These are phyloP conservation scores for Mesocentrotus franciscanus DNA, from an alignment of 53 echinoderm and acorn worm genomes.

Conservation along the genomic window DNA sequence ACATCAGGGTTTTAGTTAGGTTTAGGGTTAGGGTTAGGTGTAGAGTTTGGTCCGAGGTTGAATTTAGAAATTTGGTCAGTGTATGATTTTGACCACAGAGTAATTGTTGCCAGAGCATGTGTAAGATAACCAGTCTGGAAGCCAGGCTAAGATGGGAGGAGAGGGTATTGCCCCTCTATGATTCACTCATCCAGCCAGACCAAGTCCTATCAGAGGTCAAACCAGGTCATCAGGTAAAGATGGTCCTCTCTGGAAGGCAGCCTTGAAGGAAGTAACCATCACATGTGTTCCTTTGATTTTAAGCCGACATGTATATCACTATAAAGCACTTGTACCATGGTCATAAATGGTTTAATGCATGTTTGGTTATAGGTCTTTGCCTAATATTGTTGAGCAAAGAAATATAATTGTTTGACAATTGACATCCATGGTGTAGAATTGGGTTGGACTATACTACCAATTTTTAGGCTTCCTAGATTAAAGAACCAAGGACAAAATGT, in stretches of 20 bases:
- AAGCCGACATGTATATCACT: constrained; percentile 1
- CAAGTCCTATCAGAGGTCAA: background rate
- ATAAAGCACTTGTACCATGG: background rate
- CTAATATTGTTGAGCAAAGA: background rate
- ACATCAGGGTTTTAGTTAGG: too few species aligned
- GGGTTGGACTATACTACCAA: background rate
- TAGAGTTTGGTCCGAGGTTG: background rate
- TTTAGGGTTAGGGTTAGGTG: too few species aligned
- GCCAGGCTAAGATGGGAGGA: constrained; percentile 6
- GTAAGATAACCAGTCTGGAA: background rate
- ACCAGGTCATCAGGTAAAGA: constrained; percentile 27
- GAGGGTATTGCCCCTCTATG: constrained; percentile 43
- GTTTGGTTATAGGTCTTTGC: background rate
- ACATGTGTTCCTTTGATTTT: constrained; percentile 5
- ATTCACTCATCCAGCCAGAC: constrained; percentile 18
- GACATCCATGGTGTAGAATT: background rate
- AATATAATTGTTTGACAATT: background rate
- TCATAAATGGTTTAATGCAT: constrained; percentile 1
- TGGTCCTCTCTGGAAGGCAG: background rate
- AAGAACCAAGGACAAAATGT: background rate
- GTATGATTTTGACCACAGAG: background rate
- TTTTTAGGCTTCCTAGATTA: background rate
- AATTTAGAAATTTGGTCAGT: background rate
- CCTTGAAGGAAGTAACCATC: constrained; percentile 27
- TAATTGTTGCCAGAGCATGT: background rate